Conservation (phyloP, 2,797 vertebrate genomes). For the Chaetodon trifasciatus region DNA sequence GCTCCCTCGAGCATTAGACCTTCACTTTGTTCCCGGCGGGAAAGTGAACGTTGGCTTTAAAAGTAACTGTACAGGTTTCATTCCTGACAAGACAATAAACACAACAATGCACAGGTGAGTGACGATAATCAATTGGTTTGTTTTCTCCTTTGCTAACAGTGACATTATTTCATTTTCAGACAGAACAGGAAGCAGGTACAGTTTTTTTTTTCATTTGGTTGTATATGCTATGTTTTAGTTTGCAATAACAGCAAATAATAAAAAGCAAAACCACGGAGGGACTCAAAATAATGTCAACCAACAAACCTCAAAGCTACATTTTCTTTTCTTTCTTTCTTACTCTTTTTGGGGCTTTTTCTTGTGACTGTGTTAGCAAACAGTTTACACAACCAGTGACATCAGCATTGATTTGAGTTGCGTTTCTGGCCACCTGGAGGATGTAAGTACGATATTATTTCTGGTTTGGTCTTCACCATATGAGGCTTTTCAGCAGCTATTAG, state of each 20-base stretch:
- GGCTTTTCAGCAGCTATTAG: no score
- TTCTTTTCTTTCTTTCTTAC: background rate
- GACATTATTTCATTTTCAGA: background rate
- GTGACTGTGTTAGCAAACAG: no score
- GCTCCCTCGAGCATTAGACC: slow-evolving; percentile 16
- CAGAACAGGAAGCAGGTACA: background rate
- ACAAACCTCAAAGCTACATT: no score
- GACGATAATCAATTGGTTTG: background rate
- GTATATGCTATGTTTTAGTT: no score
- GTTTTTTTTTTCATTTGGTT: background rate
- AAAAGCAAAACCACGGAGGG: no score
- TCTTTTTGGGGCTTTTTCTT: no score
- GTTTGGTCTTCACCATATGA: no score
- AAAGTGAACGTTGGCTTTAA: slow-evolving; percentile 29
- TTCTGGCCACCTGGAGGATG: background rate
- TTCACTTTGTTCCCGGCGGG: slow-evolving; percentile 37
- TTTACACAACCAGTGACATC: background rate
- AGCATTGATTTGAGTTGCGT: background rate
- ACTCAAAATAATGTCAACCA: background rate
- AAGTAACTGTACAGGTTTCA: slow-evolving; percentile 24
- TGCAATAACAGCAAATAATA: no score
- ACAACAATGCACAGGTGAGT: background rate
- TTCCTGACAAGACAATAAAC: slow-evolving; percentile 25
- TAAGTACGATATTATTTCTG: background rate
- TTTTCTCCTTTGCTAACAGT: background rate